These are phyloP conservation scores for Trinorchestia longiramus DNA, from an alignment of 1,140 invertebrate genomes.

Conservation along the genomic window DNA sequence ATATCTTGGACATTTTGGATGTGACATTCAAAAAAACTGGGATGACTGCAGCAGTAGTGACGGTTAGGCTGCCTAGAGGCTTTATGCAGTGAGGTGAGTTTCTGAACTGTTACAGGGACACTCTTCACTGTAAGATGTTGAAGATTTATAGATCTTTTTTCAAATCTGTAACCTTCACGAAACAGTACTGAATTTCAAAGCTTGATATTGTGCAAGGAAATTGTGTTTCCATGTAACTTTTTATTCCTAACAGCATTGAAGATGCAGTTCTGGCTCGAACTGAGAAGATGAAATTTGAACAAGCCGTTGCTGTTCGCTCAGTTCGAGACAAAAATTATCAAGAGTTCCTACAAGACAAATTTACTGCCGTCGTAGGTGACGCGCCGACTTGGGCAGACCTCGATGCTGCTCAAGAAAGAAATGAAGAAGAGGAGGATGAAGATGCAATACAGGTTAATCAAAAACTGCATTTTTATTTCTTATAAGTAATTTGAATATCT, in stretches of 20 bases:
- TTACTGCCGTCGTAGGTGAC: slow-evolving; percentile 74
- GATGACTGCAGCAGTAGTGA: not conserved
- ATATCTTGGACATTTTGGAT: not conserved
- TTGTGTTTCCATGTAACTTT: not conserved
- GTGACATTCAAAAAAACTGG: not conserved
- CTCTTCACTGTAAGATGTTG: no score
- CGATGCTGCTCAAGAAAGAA: slow-evolving; percentile 68
- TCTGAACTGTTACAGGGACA: no score
- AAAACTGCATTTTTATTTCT: not conserved
- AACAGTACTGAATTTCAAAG: not conserved
- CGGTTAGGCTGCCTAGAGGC: no score
- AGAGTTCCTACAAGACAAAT: slow-evolving; percentile 78
- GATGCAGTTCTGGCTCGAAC: slow-evolving; percentile 58
- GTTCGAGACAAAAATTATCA: slow-evolving; percentile 73
- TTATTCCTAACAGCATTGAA: slow-evolving; percentile 44
- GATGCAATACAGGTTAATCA: slow-evolving; percentile 67
- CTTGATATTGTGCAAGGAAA: not conserved
- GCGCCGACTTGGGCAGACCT: slow-evolving; percentile 82
- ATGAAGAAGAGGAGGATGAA: slow-evolving; percentile 70
- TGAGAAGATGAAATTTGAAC: slow-evolving; percentile 52
- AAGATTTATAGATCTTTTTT: no score
- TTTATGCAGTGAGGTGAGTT: no score
- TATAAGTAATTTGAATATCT: no score
- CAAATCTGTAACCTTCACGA: no score
- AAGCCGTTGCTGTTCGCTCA: slow-evolving; percentile 55